These are phyloP conservation scores for Drosophila niveifrons DNA, from an alignment of 2,888 invertebrate genomes.

Conservation along the genomic window DNA sequence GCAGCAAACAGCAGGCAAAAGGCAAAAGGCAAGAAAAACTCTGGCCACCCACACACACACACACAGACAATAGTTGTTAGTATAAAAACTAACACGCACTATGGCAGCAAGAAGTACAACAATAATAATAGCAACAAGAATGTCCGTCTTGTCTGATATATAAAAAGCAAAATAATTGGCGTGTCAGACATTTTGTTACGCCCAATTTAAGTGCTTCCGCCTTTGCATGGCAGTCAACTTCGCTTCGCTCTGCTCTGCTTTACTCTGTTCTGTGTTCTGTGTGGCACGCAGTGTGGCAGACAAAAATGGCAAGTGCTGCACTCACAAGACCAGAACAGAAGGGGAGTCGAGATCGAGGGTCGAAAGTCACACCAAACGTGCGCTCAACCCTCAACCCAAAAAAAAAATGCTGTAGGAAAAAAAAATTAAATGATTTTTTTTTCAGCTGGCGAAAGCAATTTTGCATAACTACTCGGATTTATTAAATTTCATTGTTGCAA, in stretches of 20 bases:
- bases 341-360: constrained; percentile 27
- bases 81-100: constrained; percentile 73
- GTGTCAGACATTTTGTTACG: constrained; percentile 80
- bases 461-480: constrained; percentile 5
- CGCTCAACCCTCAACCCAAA: background rate
- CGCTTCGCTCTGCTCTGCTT: background rate
- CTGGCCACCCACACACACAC: constrained; percentile 36
- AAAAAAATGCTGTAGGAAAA: constrained; percentile 26
- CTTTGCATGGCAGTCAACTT: constrained; percentile 49
- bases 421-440: constrained; percentile 38
- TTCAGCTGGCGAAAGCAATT: constrained; percentile 12
- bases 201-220: constrained; percentile 78
- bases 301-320: constrained; percentile 55
- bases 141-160: constrained; percentile 45
- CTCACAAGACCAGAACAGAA: constrained; percentile 25
- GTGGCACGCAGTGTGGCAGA: constrained; percentile 33
- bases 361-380: constrained; percentile 46
- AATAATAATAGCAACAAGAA: constrained; percentile 33
- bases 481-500: constrained; percentile 6
- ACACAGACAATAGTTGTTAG: constrained; percentile 35
- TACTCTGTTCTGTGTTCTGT: background rate
- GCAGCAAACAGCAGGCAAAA: constrained; percentile 22
- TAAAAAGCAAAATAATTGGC: constrained; percentile 79
- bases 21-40: constrained; percentile 23
- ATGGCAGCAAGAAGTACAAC: constrained; percentile 10